Base-by-base conservation (phyloP, 2,797 vertebrate species). In the Triplophysa bombifrons region DNA sequence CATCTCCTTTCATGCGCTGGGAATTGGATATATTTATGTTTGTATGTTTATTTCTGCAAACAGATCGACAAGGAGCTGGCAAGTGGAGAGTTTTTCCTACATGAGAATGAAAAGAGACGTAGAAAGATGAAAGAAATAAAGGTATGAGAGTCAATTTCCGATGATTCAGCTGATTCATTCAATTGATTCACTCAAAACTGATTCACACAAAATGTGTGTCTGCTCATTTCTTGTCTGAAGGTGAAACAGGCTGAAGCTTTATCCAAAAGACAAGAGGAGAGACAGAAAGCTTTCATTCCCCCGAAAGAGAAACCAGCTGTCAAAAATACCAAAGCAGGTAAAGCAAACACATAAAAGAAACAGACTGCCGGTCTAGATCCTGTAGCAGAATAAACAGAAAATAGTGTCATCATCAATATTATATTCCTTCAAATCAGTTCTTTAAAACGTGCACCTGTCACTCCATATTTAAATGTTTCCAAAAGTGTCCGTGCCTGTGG, bases 231-330 rank as follows among this genome's bases (percentile, higher is more conserved):
- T 16, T 16, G 22, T 13, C n/a, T 10, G 58, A 81, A 96, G 98
- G 94, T 92, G 70, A 97, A 96, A 86, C 95, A 98, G 91, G 93
- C 94, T 50, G 95, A 96, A 80, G 95, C 92, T 10, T 4, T 95
- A 80, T 95, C 86, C 75, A 97, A 92, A 88, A 96, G 93, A 83
- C 96, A 98, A 84, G 94, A 97, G 74, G 93, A 98, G 91, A 92
- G 98, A 75, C 96, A 97, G 79, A 98, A 96, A 92, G 96, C 95
- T 2, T 99, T 98, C 87, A 93, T 99, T 84, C 96, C 97, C 85
- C 97, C 97, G 0, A 97, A 98, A 87, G 98, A 99, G 90, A 98
- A 96, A 75, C 89, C 93, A 6, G 63, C 73, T 71, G 34, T 88
- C 80, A 96, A 95, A 89, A 93, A 95, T 82, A 86, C 84, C 19